These are phyloP conservation scores for Pemphigus obesinymphae DNA, from an alignment of 1,140 invertebrate genomes.

Conservation along the genomic window DNA sequence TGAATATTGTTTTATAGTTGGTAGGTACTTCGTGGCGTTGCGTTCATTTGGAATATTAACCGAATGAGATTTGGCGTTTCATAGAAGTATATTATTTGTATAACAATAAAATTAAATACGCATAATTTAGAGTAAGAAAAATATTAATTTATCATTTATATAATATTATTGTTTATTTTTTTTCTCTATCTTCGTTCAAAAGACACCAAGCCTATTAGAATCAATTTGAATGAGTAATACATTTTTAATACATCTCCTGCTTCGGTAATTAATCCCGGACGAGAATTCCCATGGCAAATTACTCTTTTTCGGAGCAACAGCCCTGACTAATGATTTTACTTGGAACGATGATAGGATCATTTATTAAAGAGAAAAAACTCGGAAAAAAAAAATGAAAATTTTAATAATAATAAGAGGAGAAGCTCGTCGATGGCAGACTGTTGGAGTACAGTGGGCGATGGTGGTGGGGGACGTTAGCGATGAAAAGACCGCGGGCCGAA, in stretches of 20 bases:
- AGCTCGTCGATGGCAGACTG: not conserved
- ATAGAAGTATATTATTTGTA: too few species aligned
- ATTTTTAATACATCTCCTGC: conserved; percentile 24
- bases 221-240: conserved; percentile 23
- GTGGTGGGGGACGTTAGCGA: not conserved
- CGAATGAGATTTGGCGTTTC: too few species aligned
- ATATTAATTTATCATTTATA: conserved; percentile 6
- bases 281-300: conserved; percentile 29
- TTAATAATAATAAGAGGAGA: not conserved
- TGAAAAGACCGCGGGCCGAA: conserved; percentile 28
- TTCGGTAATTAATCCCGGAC: conserved; percentile 21
- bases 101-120: too few species aligned
- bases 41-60: too few species aligned
- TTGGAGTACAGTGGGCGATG: not conserved
- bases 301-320: conserved; percentile 23
- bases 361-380: conserved; percentile 26
- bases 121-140: too few species aligned
- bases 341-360: conserved; percentile 27
- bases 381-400: conserved; percentile 1
- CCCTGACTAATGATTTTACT: conserved; percentile 37
- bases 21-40: too few species aligned
- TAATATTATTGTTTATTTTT: not conserved
- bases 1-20: too few species aligned
- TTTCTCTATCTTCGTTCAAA: not conserved
- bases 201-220: not conserved